Evolutionary conservation across 1,140 invertebrate genomes (phyloP).

Genomic region (Belonocnema kinseyi): DNA sequence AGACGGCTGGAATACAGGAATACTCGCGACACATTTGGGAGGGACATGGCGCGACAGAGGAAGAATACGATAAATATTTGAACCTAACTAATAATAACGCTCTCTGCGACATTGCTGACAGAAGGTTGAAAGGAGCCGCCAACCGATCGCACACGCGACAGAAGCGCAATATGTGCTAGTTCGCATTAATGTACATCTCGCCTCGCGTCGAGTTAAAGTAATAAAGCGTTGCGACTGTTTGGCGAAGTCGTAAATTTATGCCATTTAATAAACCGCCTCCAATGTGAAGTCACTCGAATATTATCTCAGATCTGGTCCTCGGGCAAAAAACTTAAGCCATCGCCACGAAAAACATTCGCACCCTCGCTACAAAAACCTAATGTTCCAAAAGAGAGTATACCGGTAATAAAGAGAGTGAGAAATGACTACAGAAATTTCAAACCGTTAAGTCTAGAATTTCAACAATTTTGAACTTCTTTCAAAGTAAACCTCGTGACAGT

Average conservation of each 20-base stretch:
- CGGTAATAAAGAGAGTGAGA: no score
- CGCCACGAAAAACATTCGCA: no score
- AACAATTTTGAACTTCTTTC: no score
- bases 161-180: constrained; percentile 19
- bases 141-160: constrained; percentile 5
- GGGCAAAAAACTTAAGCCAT: no score
- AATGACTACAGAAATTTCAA: no score
- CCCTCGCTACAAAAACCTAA: no score
- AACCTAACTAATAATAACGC: constrained; percentile 70
- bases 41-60: constrained; percentile 19
- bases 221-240: constrained; percentile 25
- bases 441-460: no score
- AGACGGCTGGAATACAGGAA: neutral
- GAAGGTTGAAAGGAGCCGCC: constrained; percentile 25
- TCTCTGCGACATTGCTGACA: constrained; percentile 6
- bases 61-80: constrained; percentile 69
- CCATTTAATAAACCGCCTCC: constrained; percentile 29
- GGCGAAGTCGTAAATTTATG: constrained; percentile 28
- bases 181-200: constrained; percentile 19
- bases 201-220: constrained; percentile 22
- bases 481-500: no score
- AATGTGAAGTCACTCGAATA: constrained; percentile 29
- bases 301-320: neutral
- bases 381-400: no score
- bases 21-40: neutral